A percentile compares a stretch with the other conserved stretches of the same genome.
Evolutionary conservation across 2,113 vertebrate species (phyloP).

Genomic region (Microcebus griseorufus): DNA sequence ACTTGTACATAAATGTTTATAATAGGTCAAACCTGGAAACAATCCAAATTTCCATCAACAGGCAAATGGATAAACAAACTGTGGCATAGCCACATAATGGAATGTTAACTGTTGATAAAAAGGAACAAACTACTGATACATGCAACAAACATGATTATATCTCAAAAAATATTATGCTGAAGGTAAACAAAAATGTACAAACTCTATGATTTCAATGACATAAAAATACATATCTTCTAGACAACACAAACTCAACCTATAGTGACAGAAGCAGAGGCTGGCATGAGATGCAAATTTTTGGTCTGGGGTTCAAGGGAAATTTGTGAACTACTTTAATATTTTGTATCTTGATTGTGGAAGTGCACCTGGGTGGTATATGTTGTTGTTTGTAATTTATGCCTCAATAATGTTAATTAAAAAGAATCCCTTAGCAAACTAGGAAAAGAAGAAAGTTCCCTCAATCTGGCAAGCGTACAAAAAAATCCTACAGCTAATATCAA

Average conservation of each 20-base stretch:
- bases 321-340: neutral
- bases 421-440: neutral
- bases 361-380: neutral
- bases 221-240: neutral
- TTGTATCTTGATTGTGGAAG: neutral
- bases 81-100: too few relatives aligned
- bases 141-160: neutral
- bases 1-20: neutral
- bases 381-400: neutral
- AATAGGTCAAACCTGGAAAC: neutral
- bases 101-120: neutral
- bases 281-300: neutral
- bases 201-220: neutral
- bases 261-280: neutral
- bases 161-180: neutral
- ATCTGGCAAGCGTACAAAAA: neutral
- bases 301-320: neutral
- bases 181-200: neutral
- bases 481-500: neutral
- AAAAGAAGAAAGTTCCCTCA: neutral
- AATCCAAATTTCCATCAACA: neutral
- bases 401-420: neutral
- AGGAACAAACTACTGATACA: neutral
- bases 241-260: neutral
- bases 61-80: neutral